These are phyloP conservation scores for Cantharis nigra DNA, from an alignment of 2,888 invertebrate species.

Conservation along the genomic window DNA sequence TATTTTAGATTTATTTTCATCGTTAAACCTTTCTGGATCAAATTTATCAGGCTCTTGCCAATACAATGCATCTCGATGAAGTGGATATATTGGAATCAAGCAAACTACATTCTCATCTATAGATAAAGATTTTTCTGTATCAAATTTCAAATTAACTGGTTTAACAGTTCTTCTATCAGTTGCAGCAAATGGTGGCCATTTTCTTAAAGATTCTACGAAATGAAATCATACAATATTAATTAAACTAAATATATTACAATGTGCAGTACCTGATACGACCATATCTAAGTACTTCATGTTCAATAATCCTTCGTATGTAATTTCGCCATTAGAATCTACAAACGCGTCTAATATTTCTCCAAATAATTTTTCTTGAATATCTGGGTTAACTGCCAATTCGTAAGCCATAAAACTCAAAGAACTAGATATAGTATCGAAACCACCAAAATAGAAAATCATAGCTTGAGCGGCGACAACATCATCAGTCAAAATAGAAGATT, in stretches of 20 bases:
- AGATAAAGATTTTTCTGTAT: not conserved
- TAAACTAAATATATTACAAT: not conserved
- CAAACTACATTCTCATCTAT: conserved; percentile 15
- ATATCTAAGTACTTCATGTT: not conserved
- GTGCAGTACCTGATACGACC: not conserved
- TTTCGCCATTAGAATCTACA: not conserved
- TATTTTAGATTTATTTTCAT: conserved; percentile 60
- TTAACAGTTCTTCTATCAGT: conserved; percentile 23
- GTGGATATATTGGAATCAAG: conserved; percentile 38
- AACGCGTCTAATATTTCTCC: not conserved
- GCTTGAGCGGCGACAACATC: not conserved
- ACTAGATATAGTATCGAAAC: not conserved
- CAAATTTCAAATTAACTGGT: conserved; percentile 34
- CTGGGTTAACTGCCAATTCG: not conserved
- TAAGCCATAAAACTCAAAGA: not conserved
- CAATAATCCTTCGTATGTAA: not conserved
- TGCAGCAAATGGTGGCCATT: conserved; percentile 40
- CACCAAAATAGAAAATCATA: not conserved
- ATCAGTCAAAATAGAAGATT: not conserved
- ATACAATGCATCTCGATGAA: conserved; percentile 42
- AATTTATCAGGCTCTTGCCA: conserved; percentile 45
- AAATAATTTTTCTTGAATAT: not conserved
- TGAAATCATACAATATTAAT: too few relatives aligned
- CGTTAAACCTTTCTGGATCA: conserved; percentile 53
- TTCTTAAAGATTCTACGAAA: conserved; percentile 27